These are phyloP conservation scores for Ormyrus nitidulus DNA, from an alignment of 2,888 invertebrate species.

Conservation along the genomic window DNA sequence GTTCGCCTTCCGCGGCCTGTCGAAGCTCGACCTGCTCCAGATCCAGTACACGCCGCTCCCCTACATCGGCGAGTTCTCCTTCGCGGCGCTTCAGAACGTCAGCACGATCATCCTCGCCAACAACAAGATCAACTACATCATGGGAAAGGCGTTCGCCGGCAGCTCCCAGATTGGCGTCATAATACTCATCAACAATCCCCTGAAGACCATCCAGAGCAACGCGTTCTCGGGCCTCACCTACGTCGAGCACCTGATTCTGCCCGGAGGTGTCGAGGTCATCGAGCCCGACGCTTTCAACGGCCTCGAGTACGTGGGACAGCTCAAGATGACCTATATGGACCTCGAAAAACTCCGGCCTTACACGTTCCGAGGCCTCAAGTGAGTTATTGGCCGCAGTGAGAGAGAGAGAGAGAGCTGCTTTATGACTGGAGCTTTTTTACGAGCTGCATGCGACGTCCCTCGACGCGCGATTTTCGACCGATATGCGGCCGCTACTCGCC, in stretches of 20 bases:
- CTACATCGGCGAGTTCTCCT: constrained; percentile 88
- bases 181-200: constrained; percentile 89
- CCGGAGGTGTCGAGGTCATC: constrained; percentile 85
- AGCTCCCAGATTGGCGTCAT: constrained; percentile 89
- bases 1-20: constrained; percentile 90
- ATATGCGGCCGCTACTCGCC: too few relatives aligned
- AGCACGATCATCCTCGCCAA: constrained; percentile 83
- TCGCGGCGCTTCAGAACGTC: constrained; percentile 89
- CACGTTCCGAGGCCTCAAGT: constrained; percentile 85
- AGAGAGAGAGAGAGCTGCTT: too few relatives aligned
- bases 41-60: constrained; percentile 91
- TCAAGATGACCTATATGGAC: constrained; percentile 91
- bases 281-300: constrained; percentile 89
- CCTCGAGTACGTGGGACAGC: constrained; percentile 86
- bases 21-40: constrained; percentile 86
- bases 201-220: constrained; percentile 86
- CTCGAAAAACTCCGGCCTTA: constrained; percentile 82
- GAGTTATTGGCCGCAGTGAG: background rate
- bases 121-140: constrained; percentile 83
- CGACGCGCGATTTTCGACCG: too few relatives aligned
- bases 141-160: constrained; percentile 89
- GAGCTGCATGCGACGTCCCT: too few relatives aligned
- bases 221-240: constrained; percentile 91
- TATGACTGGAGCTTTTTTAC: too few relatives aligned
- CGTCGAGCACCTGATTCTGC: constrained; percentile 89